A percentile compares a stretch with the other conserved stretches of the same genome.
phyloP scores from a whole-genome alignment of 2,113 vertebrate genomes.

The Argyrosomus japonicus region DNA sequence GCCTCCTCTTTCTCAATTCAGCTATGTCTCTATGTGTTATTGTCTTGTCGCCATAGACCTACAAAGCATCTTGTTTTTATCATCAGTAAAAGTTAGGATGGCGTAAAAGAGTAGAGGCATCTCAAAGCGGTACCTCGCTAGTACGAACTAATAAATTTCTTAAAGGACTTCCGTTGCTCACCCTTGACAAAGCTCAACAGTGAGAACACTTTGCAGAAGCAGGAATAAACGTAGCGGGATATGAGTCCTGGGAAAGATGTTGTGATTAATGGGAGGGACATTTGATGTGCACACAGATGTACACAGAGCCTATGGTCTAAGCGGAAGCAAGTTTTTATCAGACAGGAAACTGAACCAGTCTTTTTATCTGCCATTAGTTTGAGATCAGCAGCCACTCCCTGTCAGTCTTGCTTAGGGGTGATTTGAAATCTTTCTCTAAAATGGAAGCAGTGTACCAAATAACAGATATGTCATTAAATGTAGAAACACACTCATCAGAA shows the following conservation, averaged over 20 bases:
- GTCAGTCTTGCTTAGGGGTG: conserved; percentile 37
- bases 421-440: conserved; percentile 43
- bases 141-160: background rate
- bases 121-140: background rate
- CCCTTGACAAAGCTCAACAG: background rate
- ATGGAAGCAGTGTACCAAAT: conserved; percentile 27
- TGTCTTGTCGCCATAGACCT: background rate
- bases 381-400: conserved; percentile 51
- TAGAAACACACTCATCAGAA: conserved; percentile 23
- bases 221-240: background rate
- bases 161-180: background rate
- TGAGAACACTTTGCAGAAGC: conserved; percentile 15
- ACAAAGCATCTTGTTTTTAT: background rate
- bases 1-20: conserved; percentile 26
- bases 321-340: conserved; percentile 58
- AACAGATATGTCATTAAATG: conserved; percentile 28
- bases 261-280: conserved; percentile 37
- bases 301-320: conserved; percentile 7
- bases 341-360: conserved; percentile 59
- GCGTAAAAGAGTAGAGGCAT: background rate
- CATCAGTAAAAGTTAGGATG: background rate
- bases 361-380: conserved; percentile 57
- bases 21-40: background rate
- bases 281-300: conserved; percentile 38
- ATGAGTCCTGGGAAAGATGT: conserved; percentile 40